Conservation (phyloP, 2,888 invertebrate species). For the Brachynemurus nebulosus region DNA sequence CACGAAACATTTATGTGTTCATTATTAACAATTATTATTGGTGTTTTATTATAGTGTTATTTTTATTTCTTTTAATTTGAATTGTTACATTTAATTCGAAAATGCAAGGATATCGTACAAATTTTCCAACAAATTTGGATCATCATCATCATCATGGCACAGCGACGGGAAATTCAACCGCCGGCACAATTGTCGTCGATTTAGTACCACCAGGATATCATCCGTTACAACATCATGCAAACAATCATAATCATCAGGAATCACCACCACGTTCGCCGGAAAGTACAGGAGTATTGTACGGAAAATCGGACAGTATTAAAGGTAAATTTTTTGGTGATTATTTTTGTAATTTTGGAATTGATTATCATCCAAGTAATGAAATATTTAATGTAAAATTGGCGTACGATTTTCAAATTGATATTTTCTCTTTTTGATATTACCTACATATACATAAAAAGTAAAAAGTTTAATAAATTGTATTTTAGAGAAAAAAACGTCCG, state of each 20-base stretch:
- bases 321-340: too few species aligned
- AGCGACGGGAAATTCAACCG: conserved; percentile 24
- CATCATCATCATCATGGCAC: conserved; percentile 19
- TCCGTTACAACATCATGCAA: conserved; percentile 27
- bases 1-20: not conserved
- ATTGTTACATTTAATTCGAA: not conserved
- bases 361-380: too few species aligned
- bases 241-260: conserved; percentile 28
- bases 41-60: not conserved
- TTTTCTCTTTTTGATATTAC: too few species aligned
- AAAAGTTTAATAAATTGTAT: too few species aligned
- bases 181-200: conserved; percentile 41
- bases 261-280: conserved; percentile 37
- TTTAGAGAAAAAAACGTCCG: too few species aligned
- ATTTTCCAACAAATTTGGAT: conserved; percentile 12
- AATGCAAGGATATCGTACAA: conserved; percentile 10
- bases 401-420: too few species aligned
- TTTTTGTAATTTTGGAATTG: too few species aligned
- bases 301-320: not conserved
- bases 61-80: not conserved
- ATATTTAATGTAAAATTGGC: too few species aligned
- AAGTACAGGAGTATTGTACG: conserved; percentile 6
- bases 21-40: not conserved
- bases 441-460: too few species aligned
- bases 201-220: conserved; percentile 41